These are phyloP conservation scores for Bradypodion ventrale DNA, from an alignment of 2,797 vertebrate species.

Conservation along the genomic window DNA sequence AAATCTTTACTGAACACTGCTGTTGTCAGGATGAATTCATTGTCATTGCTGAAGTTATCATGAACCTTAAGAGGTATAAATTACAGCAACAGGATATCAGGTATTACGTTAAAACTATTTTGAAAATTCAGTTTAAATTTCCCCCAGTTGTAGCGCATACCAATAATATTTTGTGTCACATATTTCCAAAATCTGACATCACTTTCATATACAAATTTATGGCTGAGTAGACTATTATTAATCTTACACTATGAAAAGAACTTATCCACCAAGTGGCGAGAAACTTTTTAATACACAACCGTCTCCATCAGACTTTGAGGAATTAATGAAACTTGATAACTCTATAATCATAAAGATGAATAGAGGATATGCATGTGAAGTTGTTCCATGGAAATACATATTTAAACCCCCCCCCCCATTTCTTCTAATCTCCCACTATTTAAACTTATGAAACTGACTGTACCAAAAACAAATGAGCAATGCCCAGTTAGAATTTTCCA, in stretches of 20 bases:
- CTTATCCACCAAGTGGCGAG: too few species aligned
- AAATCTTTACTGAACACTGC: too few species aligned
- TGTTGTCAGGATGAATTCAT: too few species aligned
- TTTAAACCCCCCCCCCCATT: background rate
- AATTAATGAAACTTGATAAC: background rate
- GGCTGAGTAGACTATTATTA: background rate
- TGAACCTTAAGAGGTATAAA: too few species aligned
- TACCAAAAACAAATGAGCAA: background rate
- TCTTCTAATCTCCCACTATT: background rate
- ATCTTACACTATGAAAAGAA: background rate
- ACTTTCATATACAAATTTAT: background rate
- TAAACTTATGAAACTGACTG: background rate
- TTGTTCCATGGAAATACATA: background rate
- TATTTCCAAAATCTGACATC: slow-evolving; percentile 15
- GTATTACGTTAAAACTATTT: slow-evolving; percentile 16
- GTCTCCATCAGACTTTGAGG: background rate
- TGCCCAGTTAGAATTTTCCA: background rate
- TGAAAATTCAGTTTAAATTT: background rate
- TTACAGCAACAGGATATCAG: background rate
- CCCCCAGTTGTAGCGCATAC: background rate
- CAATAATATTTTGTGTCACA: slow-evolving; percentile 30
- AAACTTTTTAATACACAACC: too few species aligned
- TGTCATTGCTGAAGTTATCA: too few species aligned
- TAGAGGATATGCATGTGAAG: background rate
- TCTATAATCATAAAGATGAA: background rate